Base-by-base conservation (phyloP, 2,797 vertebrate species). In the Sebastiscus tertius region DNA sequence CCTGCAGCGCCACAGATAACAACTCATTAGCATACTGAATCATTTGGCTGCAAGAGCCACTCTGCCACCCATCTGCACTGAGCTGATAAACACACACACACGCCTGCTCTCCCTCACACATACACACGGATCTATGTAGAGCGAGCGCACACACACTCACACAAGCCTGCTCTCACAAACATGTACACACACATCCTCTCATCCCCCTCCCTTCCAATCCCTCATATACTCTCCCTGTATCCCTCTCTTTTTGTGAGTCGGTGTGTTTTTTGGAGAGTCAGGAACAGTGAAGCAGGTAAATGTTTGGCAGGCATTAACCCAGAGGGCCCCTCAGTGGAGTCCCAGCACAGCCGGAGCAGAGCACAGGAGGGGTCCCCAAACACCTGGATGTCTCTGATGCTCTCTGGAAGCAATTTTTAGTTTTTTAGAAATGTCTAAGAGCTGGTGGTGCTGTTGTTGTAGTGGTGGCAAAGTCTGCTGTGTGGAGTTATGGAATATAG, bases 1-100 rank as follows among this genome's bases (percentile, higher is more conserved):
- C 94, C 95, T 95, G 95, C 94, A 94, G 93, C 93, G 76, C 83
- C 82, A 75, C 91, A 94, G 95, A 95, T 95, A 95, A 95, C 93
- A 95, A 93, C 93, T 95, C 92, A 95, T 95, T 95, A 95, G 94
- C 94, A 95, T 95, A 95, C 93, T 94, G 94, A 95, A 95, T 94
- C 93, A 94, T 95, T 94, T 95, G 94, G 94, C 94, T 94, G 93
- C 93, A 90, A 94, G 94, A 95, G 95, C 92, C 93, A 94, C 93
- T 95, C 93, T 94, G 92, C 95, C 94, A 95, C 93, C 94, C 95
- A 95, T 94, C 94, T 95, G 94, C 93, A 94, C 90, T 63, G 91
- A 91, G 89, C 94, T 94, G 95, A 95, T 95, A 95, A 95, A 95
- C 92, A 93, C 87, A 77, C 88, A 81, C 88, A 81, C 89, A 84